Base-by-base conservation (phyloP, 2,888 invertebrate species). In the Noctua janthina region DNA sequence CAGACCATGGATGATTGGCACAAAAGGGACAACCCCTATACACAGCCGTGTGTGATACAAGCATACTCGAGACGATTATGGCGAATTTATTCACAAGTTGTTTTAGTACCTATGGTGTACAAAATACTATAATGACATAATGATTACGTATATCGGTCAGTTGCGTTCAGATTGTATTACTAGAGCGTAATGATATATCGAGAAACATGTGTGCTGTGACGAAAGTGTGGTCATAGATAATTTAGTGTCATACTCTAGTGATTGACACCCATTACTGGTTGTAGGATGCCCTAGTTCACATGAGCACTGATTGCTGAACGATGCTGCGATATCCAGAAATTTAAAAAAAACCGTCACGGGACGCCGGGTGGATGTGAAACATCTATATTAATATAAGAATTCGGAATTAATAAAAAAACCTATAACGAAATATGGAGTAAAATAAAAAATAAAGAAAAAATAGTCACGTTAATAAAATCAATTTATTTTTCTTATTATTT, bases 61-160 rank as follows among this genome's bases (percentile, higher is more conserved):
- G 6, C 29, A 8, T 3, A 64, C 64, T 35, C 35, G 17, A 64
- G 62, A 29, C 3, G 13, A 13, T 62, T 29, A 15, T 29, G 15
- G 7, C n/a, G 62, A 56, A n/a, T 56, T 56, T 56, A 56, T 56
- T 56, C 56, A 56, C 23, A 56, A 56, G 56, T 66, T 54, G 43
- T 67, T 43, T 23, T 17, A 43, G 23, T 49, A 29, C 29, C 29
- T 29, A 66, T 46, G 29, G 51, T 71, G 46, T 62, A 56, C 35
- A 79, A 56, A 70, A 59, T 39, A 62, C 20, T 20, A 59, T 20
- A 80, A 70, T 85, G 73, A 76, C 64, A 69, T 88, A 69, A 85
- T 29, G 20, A 13, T 85, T 88, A 54, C 88, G 88, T 88, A 85
- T 82, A 29, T 75, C 76, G 74, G 76, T 75, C 76, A 86, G 54